Evolutionary conservation across 2,797 vertebrate species (phyloP).

Genomic region (Syngnathus acus): DNA sequence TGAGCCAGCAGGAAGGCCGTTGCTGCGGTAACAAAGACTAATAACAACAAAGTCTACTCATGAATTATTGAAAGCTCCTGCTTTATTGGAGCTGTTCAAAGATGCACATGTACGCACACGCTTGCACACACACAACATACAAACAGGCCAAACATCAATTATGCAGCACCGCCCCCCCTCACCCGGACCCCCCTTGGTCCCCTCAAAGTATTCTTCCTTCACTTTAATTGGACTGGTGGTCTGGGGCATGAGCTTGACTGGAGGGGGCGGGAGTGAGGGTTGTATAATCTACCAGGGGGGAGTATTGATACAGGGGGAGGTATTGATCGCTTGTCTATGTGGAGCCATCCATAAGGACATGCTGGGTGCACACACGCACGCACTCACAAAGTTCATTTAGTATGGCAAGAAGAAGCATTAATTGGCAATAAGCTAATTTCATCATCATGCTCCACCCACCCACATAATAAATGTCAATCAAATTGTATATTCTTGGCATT

Average conservation of each 20-base stretch:
- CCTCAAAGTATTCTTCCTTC: background rate
- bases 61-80: background rate
- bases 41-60: constrained; percentile 4
- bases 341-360: background rate
- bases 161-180: constrained; percentile 1
- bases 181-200: background rate
- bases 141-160: background rate
- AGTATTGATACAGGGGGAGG: background rate
- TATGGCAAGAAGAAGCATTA: no score
- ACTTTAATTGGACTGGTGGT: constrained; percentile 3
- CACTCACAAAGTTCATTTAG: background rate
- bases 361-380: background rate
- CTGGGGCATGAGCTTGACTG: background rate
- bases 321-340: background rate
- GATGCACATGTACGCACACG: background rate
- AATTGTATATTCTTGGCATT: background rate
- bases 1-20: background rate
- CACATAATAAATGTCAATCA: no score
- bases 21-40: constrained; percentile 2
- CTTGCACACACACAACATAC: background rate
- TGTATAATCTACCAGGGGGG: constrained; percentile 2
- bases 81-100: constrained; percentile 3
- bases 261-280: background rate
- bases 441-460: no score
- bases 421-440: no score